Base-by-base conservation (phyloP, 2,797 vertebrate species). In the Phrynocephalus forsythii region DNA sequence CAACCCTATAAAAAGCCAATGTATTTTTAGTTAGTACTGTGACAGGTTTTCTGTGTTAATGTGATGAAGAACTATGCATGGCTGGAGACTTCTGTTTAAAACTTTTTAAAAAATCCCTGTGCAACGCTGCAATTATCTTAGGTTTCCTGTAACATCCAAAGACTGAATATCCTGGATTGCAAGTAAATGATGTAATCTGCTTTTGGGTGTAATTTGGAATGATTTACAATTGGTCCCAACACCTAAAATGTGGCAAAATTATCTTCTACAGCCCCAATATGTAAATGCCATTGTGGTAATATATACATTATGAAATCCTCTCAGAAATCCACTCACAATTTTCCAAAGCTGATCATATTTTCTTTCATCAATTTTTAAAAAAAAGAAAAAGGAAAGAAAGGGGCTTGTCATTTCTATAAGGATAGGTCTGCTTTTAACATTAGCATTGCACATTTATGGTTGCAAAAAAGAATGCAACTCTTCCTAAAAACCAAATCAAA, bases 401-500 rank as follows among this genome's bases (percentile, higher is more conserved):
- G 5, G 60, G 11, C 73, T 15, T 89, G 15, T 52, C 78, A 75
- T 89, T 91, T 95, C 91, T 48, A 86, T 91, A 88, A 91, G 89
- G 92, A 91, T 81, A 87, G 87, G 91, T 78, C 91, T 90, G 79
- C 82, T 66, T 83, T 92, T 94, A 92, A 92, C 69, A 93, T 90
- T 92, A 82, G 20, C 91, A 44, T 88, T 81, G 79, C 88, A 88
- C 67, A 91, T 91, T 73, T 92, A 90, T 82, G 85, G 85, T 71
- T 86, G 92, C 88, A 91, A 86, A 90, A 67, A 44, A 86, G 50
- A 85, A 84, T 81, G 79, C 82, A 87, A 88, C 66, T 52, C 87
- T 90, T 28, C 84, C 86, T 91, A 86, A 93, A 44, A 94, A 84
- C 82, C 92, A 94, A 94, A 84, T 88, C 93, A 93, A 94, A 86